Evolutionary conservation across 1,140 invertebrate genomes (phyloP).

Genomic region (Drosophila guanche): DNA sequence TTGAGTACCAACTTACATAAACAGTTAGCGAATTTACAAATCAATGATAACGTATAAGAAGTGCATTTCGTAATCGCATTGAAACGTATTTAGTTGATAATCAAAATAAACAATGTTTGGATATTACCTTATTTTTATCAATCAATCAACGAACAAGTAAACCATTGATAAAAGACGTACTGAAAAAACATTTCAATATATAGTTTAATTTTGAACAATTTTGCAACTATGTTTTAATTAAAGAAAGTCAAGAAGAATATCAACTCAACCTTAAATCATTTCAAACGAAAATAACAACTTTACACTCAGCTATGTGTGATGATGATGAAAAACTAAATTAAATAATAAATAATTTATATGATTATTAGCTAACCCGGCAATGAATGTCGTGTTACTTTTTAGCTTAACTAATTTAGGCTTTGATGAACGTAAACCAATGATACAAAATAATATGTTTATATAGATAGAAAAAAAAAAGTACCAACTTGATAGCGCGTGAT

Average conservation of each 20-base stretch:
- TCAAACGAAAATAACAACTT: conserved; percentile 26
- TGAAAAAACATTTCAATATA: too few species aligned
- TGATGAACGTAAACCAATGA: too few species aligned
- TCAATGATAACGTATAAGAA: conserved; percentile 2
- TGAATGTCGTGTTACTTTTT: too few species aligned
- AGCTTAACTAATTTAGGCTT: too few species aligned
- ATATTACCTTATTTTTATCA: too few species aligned
- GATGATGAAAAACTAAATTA: conserved; percentile 4
- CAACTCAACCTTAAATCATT: conserved; percentile 12
- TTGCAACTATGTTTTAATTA: conserved; percentile 31
- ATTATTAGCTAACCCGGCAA: too few species aligned
- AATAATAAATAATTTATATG: too few species aligned
- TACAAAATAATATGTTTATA: too few species aligned
- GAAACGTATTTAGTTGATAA: not conserved
- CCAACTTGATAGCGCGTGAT: too few species aligned
- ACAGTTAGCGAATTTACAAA: not conserved
- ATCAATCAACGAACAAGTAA: conserved; percentile 5
- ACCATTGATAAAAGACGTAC: conserved; percentile 19
- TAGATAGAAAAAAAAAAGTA: too few species aligned
- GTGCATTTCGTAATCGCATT: not conserved
- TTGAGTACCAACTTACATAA: not conserved
- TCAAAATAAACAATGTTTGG: too few species aligned
- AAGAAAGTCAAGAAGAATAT: conserved; percentile 15
- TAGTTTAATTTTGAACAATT: conserved; percentile 35
- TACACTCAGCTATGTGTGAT: conserved; percentile 15